phyloP scores from a whole-genome alignment of 1,140 invertebrate genomes.

The Polyergus mexicanus region DNA sequence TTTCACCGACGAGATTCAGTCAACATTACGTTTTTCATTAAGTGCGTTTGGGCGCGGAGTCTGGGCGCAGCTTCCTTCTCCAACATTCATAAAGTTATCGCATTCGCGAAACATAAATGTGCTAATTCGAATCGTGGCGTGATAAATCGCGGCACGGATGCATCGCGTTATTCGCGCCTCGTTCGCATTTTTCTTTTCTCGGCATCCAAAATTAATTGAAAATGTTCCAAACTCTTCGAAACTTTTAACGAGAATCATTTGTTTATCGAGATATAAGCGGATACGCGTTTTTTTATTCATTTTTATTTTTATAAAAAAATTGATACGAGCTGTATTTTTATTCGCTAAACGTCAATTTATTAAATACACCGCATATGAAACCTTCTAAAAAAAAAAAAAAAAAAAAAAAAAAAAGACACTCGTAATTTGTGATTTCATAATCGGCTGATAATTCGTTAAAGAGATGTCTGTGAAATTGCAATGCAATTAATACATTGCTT shows the following conservation, averaged over 20 bases:
- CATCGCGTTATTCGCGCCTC: slow-evolving; percentile 71
- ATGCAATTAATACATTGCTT: slow-evolving; percentile 49
- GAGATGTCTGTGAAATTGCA: slow-evolving; percentile 28
- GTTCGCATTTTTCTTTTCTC: slow-evolving; percentile 77
- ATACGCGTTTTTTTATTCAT: neutral
- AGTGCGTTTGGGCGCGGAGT: neutral
- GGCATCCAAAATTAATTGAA: slow-evolving; percentile 77
- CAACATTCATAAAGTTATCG: slow-evolving; percentile 64
- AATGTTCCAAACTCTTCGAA: too few relatives aligned
- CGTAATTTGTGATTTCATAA: slow-evolving; percentile 16
- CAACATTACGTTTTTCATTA: slow-evolving; percentile 44
- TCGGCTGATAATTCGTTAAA: neutral
- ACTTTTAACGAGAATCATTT: slow-evolving; percentile 16
- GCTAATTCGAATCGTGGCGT: slow-evolving; percentile 68
- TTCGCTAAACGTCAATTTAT: slow-evolving; percentile 12
- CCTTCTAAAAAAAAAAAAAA: slow-evolving; percentile 26
- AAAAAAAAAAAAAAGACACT: slow-evolving; percentile 4
- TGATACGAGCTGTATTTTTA: slow-evolving; percentile 12
- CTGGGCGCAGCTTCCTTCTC: slow-evolving; percentile 51
- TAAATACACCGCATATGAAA: neutral
- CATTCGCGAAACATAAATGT: slow-evolving; percentile 74
- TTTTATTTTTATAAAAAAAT: slow-evolving; percentile 26
- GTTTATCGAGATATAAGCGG: slow-evolving; percentile 1
- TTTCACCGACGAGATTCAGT: neutral
- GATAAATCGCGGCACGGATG: slow-evolving; percentile 75